Base-by-base conservation (phyloP, 2,113 vertebrate species). In the Pipra filicauda region DNA sequence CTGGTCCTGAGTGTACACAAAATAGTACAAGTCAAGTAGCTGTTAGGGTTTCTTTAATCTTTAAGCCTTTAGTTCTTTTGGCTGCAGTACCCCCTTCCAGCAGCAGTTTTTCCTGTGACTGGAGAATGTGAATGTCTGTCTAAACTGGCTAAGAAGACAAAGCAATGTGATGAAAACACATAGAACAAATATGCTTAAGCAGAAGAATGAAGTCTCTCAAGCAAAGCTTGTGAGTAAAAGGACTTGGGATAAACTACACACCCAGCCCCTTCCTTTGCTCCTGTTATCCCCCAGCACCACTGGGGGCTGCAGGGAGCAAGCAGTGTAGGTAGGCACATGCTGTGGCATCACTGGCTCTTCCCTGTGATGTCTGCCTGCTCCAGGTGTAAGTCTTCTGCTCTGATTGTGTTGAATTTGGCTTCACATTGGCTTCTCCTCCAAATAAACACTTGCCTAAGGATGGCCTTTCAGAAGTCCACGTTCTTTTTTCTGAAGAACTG, bases 31-130 rank as follows among this genome's bases (percentile, higher is more conserved):
- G 61, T 65, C 27, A 72, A 54, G 69, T n/a, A 78, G 41, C 66
- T 92, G 18, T 44, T 69, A 37, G 28, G 61, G 26, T 75, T 95
- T 92, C 65, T 95, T 93, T 74, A 55, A 71, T 70, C 33, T 90
- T 1, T 8, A 37, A 65, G 57, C 23, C 44, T 84, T 61, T 54
- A 71, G 69, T 57, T 76, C 39, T 88, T 58, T n/a, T 48, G 75
- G 43, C 75, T 92, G 33, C 35, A 19, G 1, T 17, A 28, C 4
- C 8, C 10, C 61, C n/a, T 74, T 92, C 67, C 46, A 83, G 72
- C 62, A 76, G 54, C 72, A 73, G 15, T 77, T 94, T 92, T 37
- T 84, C 78, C 55, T 95, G 19, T 69, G 66, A 5, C 64, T 88
- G 85, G 72, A 85, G 78, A 48, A 52, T 31, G 7, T 43, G 59